Evolutionary conservation across 2,797 vertebrate species (phyloP), one percentile per base, ranked within the genome.

Genomic region (Microcaecilia unicolor): DNA sequence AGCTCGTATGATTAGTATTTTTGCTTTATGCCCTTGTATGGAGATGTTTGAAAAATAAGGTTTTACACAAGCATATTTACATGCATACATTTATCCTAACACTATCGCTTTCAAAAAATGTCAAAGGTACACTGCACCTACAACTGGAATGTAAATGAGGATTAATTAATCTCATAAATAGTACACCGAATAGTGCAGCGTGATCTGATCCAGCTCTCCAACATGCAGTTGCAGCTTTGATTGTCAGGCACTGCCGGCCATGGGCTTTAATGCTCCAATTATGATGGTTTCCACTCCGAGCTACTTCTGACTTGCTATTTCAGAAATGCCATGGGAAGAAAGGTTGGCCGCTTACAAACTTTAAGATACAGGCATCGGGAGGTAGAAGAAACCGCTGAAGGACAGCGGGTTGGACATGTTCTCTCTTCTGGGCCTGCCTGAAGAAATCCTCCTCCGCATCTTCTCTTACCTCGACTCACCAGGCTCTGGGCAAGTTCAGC

Each of bases 361-460:
- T 31, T 28, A 40, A 25, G 22, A 21, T 9, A 17, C 21, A 14
- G 33, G 41, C 6, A 9, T 32, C 22, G 34, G 3, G 42, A 30
- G 15, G 2, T 47, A 3, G 31, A 31, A 21, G 17, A 36, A 23
- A 46, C 50, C 34, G 34, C 31, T 50, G 51, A 48, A 16, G 34
- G 22, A 10, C 44, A 38, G n/a, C 31, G n/a, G n/a, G n/a, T 23
- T 33, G 41, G 40, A 22, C 16, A 86, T 86, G 77, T 41, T 52
- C 6, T 55, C 77, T 26, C 33, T 94, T 2, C 72, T 74, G 51
- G 84, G 87, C 61, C 72, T 98, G 54, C 93, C 93, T 5, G 93
- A 97, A 37, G 95, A 97, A 46, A 78, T 95, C 17, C 84, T 98
- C 34, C 90, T 93, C 63, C 86, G 90, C 28, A 76, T 97, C 68